Percentiles rank a stretch among this genome's conserved stretches.
phyloP scores from a whole-genome alignment of 1,140 invertebrate species.

The Cherax destructor region DNA sequence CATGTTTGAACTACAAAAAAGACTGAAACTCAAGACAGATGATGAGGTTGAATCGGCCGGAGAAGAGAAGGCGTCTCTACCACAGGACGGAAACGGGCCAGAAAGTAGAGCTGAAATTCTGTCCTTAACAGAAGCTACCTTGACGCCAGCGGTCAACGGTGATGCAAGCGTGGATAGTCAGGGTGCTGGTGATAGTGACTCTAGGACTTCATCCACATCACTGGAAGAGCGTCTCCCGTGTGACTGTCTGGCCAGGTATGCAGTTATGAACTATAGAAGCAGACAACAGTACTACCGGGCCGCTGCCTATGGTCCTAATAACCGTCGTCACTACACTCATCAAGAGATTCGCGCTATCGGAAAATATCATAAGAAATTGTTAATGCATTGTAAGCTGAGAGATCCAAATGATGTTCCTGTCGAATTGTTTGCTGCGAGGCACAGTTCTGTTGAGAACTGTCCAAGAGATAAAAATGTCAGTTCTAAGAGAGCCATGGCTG shows the following conservation, averaged over 20 bases:
- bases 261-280: not conserved
- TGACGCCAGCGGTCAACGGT: not conserved
- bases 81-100: not conserved
- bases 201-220: not conserved
- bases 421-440: conserved; percentile 34
- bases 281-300: not conserved
- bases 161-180: not conserved
- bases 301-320: not conserved
- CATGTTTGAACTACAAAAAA: not conserved
- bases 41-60: not conserved
- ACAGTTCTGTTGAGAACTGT: not conserved
- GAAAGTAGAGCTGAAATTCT: not conserved
- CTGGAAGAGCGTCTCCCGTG: conserved; percentile 15
- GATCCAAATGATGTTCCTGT: conserved; percentile 49
- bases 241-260: conserved; percentile 47
- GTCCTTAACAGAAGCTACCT: not conserved
- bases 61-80: not conserved
- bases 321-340: not conserved
- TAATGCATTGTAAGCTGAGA: conserved; percentile 43
- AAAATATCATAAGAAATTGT: conserved; percentile 35
- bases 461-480: not conserved
- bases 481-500: not conserved
- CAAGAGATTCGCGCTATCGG: conserved; percentile 1
- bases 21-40: not conserved
- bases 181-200: not conserved